Conservation (phyloP, 2,888 invertebrate species). For the Eupithecia insigniata region DNA sequence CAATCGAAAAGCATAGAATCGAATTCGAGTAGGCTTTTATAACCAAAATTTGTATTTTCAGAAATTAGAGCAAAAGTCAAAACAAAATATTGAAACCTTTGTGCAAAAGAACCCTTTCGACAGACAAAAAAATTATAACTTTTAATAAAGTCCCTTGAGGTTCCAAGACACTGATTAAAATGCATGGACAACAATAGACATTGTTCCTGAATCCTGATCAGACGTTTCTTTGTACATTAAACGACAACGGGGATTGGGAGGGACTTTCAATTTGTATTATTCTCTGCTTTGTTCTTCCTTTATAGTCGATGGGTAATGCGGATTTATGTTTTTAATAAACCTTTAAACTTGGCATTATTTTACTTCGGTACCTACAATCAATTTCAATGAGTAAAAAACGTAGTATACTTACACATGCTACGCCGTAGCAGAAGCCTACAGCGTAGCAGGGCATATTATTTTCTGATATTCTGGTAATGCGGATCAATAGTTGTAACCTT, state of each 20-base stretch:
- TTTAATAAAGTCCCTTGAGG: conserved; percentile 42
- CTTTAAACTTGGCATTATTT: neutral
- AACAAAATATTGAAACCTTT: conserved; percentile 3
- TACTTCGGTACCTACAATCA: neutral
- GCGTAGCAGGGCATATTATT: neutral
- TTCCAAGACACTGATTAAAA: conserved; percentile 67
- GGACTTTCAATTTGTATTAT: conserved; percentile 60
- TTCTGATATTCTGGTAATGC: neutral
- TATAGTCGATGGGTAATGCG: conserved; percentile 53
- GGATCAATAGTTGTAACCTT: neutral
- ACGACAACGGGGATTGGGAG: conserved; percentile 61
- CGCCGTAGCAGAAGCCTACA: neutral
- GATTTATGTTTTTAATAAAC: conserved; percentile 21
- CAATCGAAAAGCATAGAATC: neutral
- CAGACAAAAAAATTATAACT: conserved; percentile 13
- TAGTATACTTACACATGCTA: neutral
- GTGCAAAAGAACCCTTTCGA: conserved; percentile 11
- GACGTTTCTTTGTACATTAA: conserved; percentile 70
- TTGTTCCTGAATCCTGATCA: conserved; percentile 63
- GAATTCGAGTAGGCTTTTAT: neutral
- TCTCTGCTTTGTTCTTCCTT: conserved; percentile 63
- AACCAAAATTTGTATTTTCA: neutral
- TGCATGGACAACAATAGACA: conserved; percentile 68
- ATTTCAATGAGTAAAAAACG: conserved; percentile 1
- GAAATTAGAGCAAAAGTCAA: neutral